Conservation (phyloP, 1,140 invertebrate genomes). For the Meteorus sp. region DNA sequence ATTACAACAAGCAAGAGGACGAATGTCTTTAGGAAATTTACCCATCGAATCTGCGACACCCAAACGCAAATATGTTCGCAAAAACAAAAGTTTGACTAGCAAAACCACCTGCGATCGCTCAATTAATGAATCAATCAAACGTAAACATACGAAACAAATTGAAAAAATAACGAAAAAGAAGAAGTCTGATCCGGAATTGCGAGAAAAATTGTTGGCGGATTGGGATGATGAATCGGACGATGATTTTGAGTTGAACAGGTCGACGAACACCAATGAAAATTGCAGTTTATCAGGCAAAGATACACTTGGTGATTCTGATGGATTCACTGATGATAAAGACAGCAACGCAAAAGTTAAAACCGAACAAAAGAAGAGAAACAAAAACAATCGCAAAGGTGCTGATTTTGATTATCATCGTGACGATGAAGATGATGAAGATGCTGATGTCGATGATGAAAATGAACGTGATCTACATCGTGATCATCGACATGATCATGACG, state of each 20-base stretch:
- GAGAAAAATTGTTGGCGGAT: conserved; percentile 54
- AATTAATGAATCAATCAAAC: conserved; percentile 38
- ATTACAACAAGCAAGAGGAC: conserved; percentile 33
- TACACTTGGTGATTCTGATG: too few relatives aligned
- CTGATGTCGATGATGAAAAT: conserved; percentile 26
- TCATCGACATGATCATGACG: too few relatives aligned
- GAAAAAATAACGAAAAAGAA: conserved; percentile 51
- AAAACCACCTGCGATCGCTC: conserved; percentile 31
- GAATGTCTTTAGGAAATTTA: conserved; percentile 3
- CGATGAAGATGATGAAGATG: conserved; percentile 20
- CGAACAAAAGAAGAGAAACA: too few relatives aligned
- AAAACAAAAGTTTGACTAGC: conserved; percentile 40
- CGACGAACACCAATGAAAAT: conserved; percentile 13
- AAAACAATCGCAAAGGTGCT: too few relatives aligned
- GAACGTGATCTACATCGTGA: too few relatives aligned
- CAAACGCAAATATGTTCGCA: conserved; percentile 56
- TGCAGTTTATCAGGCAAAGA: conserved; percentile 18
- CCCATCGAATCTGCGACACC: conserved; percentile 43
- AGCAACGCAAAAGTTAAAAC: too few relatives aligned
- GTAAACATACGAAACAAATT: conserved; percentile 42
- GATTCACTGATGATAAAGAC: too few relatives aligned
- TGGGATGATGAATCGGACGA: conserved; percentile 54
- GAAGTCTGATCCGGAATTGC: conserved; percentile 50
- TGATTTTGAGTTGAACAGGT: conserved; percentile 28
- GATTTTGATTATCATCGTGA: too few relatives aligned